A percentile compares a stretch with the other conserved stretches of the same genome.
These are phyloP conservation scores for Malthinus seriepunctatus DNA, from an alignment of 2,888 invertebrate species.

Conservation along the genomic window DNA sequence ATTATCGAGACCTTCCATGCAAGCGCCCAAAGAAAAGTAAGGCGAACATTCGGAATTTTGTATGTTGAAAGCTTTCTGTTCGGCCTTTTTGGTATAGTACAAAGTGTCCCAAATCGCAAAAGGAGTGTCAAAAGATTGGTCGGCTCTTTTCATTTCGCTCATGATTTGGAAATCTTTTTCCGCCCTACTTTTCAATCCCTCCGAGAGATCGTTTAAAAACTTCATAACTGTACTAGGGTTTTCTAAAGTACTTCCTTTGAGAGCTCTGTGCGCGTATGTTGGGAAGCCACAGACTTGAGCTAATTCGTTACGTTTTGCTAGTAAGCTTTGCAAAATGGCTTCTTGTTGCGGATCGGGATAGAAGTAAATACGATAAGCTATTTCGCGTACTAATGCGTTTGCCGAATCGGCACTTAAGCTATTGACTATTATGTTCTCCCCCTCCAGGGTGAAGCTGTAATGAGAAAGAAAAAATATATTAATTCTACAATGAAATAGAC, in stretches of 20 bases:
- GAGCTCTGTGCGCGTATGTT: conserved; percentile 86
- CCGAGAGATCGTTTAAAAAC: conserved; percentile 78
- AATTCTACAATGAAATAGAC: neutral
- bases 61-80: conserved; percentile 70
- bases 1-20: conserved; percentile 96
- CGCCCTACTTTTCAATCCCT: conserved; percentile 71
- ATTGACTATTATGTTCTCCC: conserved; percentile 74
- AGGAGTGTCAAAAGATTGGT: conserved; percentile 34
- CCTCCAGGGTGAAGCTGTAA: conserved; percentile 65
- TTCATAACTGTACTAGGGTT: conserved; percentile 76
- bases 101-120: conserved; percentile 85
- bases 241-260: conserved; percentile 86
- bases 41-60: conserved; percentile 76
- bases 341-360: conserved; percentile 80
- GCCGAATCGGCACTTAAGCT: conserved; percentile 84
- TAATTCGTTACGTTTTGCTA: conserved; percentile 76
- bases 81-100: conserved; percentile 78
- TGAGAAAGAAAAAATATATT: conserved; percentile 53
- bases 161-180: conserved; percentile 75
- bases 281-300: conserved; percentile 88
- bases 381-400: conserved; percentile 79
- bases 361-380: conserved; percentile 84
- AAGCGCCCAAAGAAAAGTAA: conserved; percentile 89
- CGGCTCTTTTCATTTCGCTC: conserved; percentile 70
- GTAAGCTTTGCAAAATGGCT: conserved; percentile 69